Percentiles rank a stretch among this genome's conserved stretches.
Evolutionary conservation across 2,113 vertebrate species (phyloP).

Genomic region (Charina bottae): DNA sequence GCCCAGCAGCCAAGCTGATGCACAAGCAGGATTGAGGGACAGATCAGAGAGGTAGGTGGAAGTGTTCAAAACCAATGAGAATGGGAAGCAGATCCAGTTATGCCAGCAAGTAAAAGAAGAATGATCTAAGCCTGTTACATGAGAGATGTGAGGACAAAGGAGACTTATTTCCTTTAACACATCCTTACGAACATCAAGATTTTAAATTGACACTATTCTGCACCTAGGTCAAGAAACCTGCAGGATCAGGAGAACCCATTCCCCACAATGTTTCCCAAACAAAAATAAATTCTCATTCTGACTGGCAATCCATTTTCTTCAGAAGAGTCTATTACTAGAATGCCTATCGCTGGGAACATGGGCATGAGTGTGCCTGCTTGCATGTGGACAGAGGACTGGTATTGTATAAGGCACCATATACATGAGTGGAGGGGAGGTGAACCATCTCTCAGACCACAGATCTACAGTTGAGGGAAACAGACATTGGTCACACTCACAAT

Average conservation of each 20-base stretch:
- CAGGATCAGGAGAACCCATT: conserved; percentile 48
- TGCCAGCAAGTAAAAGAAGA: conserved; percentile 69
- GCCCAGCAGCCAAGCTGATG: conserved; percentile 76
- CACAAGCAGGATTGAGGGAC: conserved; percentile 64
- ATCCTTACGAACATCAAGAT: conserved; percentile 71
- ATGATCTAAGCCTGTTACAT: conserved; percentile 67
- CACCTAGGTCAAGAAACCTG: conserved; percentile 70
- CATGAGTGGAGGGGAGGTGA: not conserved
- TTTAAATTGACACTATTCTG: conserved; percentile 66
- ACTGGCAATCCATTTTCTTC: conserved; percentile 28
- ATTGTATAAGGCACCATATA: not conserved
- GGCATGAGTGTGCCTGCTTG: not conserved
- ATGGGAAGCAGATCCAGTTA: conserved; percentile 70
- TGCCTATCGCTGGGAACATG: not conserved
- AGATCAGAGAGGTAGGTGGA: conserved; percentile 68
- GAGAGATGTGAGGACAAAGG: conserved; percentile 62
- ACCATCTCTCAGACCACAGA: too few species aligned
- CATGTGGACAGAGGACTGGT: not conserved
- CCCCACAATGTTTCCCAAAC: conserved; percentile 60
- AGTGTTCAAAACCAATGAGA: conserved; percentile 65
- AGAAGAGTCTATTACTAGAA: not conserved
- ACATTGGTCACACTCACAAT: not conserved
- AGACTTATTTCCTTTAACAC: conserved; percentile 62
- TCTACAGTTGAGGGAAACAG: not conserved
- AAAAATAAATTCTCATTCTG: conserved; percentile 58